Conservation (phyloP, 1,140 invertebrate species). For the Zaprionus lachaisei region DNA sequence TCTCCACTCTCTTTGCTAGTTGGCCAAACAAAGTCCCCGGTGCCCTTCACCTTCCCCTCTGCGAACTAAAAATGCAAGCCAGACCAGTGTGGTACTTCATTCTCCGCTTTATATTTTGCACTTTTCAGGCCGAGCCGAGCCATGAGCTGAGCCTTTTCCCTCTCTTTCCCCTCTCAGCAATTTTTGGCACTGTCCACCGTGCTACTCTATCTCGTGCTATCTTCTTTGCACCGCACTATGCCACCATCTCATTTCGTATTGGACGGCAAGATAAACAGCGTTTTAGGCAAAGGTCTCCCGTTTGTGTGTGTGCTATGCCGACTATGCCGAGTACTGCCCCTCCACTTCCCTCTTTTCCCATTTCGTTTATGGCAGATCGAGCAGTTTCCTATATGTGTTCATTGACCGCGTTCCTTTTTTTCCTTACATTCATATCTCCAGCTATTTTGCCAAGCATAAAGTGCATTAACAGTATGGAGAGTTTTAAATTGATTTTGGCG, state of each 20-base stretch:
- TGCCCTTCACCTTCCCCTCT: neutral
- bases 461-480: conserved; percentile 62
- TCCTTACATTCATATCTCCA: neutral
- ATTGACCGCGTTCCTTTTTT: conserved; percentile 63
- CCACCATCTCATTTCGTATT: conserved; percentile 33
- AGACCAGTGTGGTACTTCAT: conserved; percentile 69
- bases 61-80: conserved; percentile 38
- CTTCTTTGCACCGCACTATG: conserved; percentile 16
- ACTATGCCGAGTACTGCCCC: conserved; percentile 45
- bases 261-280: conserved; percentile 73
- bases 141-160: neutral
- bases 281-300: conserved; percentile 73
- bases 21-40: conserved; percentile 35
- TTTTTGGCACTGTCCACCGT: conserved; percentile 62
- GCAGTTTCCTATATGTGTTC: conserved; percentile 62
- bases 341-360: conserved; percentile 25
- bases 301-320: neutral
- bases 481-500: conserved; percentile 67
- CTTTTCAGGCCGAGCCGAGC: conserved; percentile 38
- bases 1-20: conserved; percentile 36
- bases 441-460: conserved; percentile 45
- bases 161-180: neutral
- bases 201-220: neutral
- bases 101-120: conserved; percentile 71
- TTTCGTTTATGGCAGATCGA: conserved; percentile 35